Evolutionary conservation across 2,797 vertebrate genomes (phyloP), one percentile per base, ranked within the genome.

Genomic region (Ctenosaura bakeri): DNA sequence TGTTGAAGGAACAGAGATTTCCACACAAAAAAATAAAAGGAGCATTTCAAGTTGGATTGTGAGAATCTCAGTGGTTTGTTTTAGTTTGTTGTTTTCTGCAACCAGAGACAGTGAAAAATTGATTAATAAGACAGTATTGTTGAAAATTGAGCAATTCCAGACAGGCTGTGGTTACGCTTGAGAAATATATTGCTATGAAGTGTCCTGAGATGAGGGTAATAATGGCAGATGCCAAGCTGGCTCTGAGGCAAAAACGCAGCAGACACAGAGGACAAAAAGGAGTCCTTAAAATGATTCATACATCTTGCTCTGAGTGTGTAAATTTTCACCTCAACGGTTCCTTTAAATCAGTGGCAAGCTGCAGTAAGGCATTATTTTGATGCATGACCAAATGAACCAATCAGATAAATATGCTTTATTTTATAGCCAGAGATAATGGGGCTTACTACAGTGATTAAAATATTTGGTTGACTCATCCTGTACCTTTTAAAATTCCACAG

Each of bases 1-100:
- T 8, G 22, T 42, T 38, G 18, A 6, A 62, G 20, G 35, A 42
- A 42, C 2, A 12, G 22, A 76, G 73, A 1, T 76, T 38, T 42
- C 35, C 22, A 8, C 35, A 42, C 13, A 38, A 2, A 18, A 18
- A 6, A 38, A 18, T 20, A 76, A 22, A 76, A 1, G 6, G 35
- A 38, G 35, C 35, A 20, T 74, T 7, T 14, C 7, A 42, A 6
- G 18, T 24, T 1, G 20, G 16, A 35, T 32, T 22, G 56, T 32
- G 35, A 89, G 3, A 90, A 86, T 94, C 90, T 88, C 89, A 71
- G 91, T 93, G 92, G 84, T 91, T 77, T 87, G 88, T 90, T 90
- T 0, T 54, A 9, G 87, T 94, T 87, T 86, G 46, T 88, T 94
- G 93, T 54, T 35, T 91, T 95, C 46, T 79, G 83, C 90, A 76